Evolutionary conservation across 2,113 vertebrate species (phyloP), one percentile per base, ranked within the genome.

Genomic region (Eonycteris spelaea): DNA sequence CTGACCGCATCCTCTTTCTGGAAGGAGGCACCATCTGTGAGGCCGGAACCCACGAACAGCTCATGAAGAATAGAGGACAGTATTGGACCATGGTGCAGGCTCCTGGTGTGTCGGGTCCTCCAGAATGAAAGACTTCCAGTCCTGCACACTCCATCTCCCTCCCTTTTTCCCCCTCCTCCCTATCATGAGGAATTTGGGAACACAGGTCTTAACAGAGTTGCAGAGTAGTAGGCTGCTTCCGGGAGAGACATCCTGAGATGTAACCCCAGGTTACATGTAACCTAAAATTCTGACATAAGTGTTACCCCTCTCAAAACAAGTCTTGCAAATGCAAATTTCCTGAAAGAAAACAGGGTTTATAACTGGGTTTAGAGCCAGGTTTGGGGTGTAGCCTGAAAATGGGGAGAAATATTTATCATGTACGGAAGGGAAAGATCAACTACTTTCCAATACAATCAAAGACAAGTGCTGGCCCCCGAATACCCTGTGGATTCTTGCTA

Each of bases 1-100:
- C 99, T 0, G 95, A 99, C 84, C 98, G 96, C 93, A 99, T 99
- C 92, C 90, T 99, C 95, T 99, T 99, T 95, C 91, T 99, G 74
- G 99, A 99, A 48, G 97, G 96, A 0, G 99, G 99, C 0, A 59
- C 5, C 0, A 95, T 99, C 22, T 43, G 74, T 48, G 99, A 99
- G 97, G 91, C 98, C 45, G 99, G 99, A 9, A 99, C 98, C 2
- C 99, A 99, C 74, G 6, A 9, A 63, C 90, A 99, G 63, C 98
- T 99, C 59, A 98, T 99, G 98, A 89, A 28, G 14, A 98, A 63
- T 0, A 18, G 6, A 59, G 98, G 98, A 1, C 65, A 53, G 43
- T 99, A 99, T 91, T 86, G 98, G 91, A 90, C 96, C 24, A 95
- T 99, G 74, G 98, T 98, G 89, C 95, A 98, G 98, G 12, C 98